Conservation (phyloP, 2,113 vertebrate species). For the Pachypanchax playfairii region DNA sequence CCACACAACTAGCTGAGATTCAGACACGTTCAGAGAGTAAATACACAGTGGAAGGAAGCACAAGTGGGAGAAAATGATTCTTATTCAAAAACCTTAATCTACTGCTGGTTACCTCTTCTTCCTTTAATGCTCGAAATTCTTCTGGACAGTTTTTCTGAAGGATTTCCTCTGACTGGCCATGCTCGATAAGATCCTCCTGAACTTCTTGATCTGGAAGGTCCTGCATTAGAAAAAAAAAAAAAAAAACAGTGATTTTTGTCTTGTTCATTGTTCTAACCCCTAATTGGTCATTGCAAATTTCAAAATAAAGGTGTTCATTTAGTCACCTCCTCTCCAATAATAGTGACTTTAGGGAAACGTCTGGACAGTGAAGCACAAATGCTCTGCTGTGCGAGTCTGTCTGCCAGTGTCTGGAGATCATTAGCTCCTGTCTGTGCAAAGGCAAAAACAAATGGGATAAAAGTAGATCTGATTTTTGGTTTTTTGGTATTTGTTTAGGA, state of each 20-base stretch:
- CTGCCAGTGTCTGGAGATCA: slow-evolving; percentile 95
- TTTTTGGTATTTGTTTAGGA: background rate
- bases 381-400: slow-evolving; percentile 91
- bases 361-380: slow-evolving; percentile 91
- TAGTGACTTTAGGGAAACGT: slow-evolving; percentile 90
- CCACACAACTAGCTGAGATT: slow-evolving; percentile 92
- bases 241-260: no score
- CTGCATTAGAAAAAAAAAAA: slow-evolving; percentile 63
- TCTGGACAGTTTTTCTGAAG: slow-evolving; percentile 87
- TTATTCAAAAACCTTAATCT: background rate
- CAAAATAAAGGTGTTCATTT: background rate
- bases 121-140: slow-evolving; percentile 85
- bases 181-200: slow-evolving; percentile 88
- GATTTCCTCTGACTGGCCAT: slow-evolving; percentile 86
- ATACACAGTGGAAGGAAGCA: background rate
- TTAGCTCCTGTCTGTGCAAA: slow-evolving; percentile 83
- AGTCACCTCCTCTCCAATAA: slow-evolving; percentile 95
- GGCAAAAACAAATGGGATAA: background rate
- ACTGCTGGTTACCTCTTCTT: slow-evolving; percentile 87
- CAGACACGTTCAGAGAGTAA: slow-evolving; percentile 13
- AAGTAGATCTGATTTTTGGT: background rate
- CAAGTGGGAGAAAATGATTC: no score
- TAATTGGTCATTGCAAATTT: background rate
- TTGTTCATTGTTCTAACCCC: no score
- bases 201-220: slow-evolving; percentile 86